Conservation (phyloP, 2,888 invertebrate genomes). For the Cheilosia soror region DNA sequence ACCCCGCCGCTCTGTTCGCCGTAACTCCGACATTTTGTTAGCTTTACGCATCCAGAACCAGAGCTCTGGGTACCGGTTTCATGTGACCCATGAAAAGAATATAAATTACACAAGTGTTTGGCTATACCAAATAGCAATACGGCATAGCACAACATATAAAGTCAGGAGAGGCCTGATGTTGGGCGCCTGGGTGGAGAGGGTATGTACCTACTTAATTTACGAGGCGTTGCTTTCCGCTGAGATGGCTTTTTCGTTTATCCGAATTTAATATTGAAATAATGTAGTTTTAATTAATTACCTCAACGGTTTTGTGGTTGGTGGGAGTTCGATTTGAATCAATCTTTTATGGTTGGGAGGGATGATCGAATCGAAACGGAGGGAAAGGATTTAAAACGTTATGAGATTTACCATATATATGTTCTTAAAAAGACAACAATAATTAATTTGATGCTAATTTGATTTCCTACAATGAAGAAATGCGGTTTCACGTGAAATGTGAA, state of each 20-base stretch:
- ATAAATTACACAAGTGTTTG: slow-evolving; percentile 75
- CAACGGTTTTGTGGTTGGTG: slow-evolving; percentile 23
- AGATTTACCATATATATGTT: too few species aligned
- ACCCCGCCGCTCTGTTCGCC: background rate
- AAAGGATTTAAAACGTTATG: background rate
- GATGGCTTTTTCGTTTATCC: slow-evolving; percentile 65
- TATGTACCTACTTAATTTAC: slow-evolving; percentile 66
- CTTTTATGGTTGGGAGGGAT: slow-evolving; percentile 5
- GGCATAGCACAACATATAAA: slow-evolving; percentile 14
- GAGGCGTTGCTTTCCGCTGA: slow-evolving; percentile 71
- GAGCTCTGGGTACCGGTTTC: slow-evolving; percentile 30
- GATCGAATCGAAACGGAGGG: background rate
- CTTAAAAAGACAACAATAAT: too few species aligned
- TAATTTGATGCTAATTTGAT: too few species aligned
- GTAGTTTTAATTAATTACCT: slow-evolving; percentile 73
- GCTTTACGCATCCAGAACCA: slow-evolving; percentile 59
- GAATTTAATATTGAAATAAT: slow-evolving; percentile 73
- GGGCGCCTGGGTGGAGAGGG: slow-evolving; percentile 12
- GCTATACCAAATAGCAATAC: slow-evolving; percentile 54
- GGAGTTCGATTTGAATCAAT: slow-evolving; percentile 47
- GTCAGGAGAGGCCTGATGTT: slow-evolving; percentile 10
- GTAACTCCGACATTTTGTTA: slow-evolving; percentile 21
- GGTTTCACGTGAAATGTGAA: too few species aligned
- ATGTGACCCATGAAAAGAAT: slow-evolving; percentile 58
- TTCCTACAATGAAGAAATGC: too few species aligned